These are phyloP conservation scores for Agapornis canus DNA, from an alignment of 2,797 vertebrate species.

Conservation along the genomic window DNA sequence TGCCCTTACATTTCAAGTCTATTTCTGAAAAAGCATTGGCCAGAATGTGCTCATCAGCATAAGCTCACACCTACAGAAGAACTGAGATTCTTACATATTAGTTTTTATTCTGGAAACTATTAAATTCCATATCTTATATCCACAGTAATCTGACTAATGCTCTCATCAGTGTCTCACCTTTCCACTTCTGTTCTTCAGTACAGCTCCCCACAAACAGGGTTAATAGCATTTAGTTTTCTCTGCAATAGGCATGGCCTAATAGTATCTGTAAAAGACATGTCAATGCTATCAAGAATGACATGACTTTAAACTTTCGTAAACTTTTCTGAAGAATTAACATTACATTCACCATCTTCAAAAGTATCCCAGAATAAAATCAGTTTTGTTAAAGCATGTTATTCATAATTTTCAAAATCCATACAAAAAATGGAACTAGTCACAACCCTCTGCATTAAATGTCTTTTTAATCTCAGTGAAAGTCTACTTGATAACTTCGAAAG, in stretches of 20 bases:
- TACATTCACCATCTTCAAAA: neutral
- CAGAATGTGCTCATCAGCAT: neutral
- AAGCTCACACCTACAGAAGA: neutral
- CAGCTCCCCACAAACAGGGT: neutral
- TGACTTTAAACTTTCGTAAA: neutral
- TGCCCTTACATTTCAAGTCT: neutral
- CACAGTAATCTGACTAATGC: neutral
- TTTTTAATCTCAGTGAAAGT: neutral
- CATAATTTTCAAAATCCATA: neutral
- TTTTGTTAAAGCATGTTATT: neutral
- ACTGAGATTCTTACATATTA: neutral
- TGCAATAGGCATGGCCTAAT: neutral
- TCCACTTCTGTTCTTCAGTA: neutral
- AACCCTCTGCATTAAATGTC: neutral
- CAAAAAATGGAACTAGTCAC: neutral
- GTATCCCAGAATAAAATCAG: neutral
- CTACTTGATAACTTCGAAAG: neutral
- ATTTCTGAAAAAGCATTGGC: neutral
- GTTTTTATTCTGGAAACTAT: neutral
- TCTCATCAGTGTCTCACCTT: neutral
- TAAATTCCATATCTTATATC: neutral
- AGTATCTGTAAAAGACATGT: neutral
- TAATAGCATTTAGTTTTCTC: neutral
- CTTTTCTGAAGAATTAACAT: neutral
- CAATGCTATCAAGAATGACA: neutral